Conservation (phyloP, 2,888 invertebrate genomes). For the Patella ulyssiponensis region DNA sequence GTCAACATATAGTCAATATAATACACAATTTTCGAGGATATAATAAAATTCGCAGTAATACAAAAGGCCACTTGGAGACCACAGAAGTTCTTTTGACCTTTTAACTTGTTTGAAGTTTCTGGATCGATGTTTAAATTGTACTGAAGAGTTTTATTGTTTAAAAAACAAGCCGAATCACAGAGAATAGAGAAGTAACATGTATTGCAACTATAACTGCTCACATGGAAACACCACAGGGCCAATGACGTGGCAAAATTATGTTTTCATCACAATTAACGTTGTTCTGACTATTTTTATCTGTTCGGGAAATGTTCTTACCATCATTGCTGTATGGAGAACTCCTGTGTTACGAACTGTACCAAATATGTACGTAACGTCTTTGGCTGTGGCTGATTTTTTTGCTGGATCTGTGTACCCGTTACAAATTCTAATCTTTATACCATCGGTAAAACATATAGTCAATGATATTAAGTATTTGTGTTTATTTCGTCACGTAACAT, state of each 20-base stretch:
- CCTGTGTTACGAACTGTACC: slow-evolving; percentile 18
- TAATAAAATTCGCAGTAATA: too few relatives aligned
- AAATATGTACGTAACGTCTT: slow-evolving; percentile 20
- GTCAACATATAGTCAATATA: too few relatives aligned
- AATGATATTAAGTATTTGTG: slow-evolving; percentile 17
- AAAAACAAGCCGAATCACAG: too few relatives aligned
- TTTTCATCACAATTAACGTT: slow-evolving; percentile 13
- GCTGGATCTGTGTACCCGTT: slow-evolving; percentile 16
- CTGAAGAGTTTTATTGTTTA: too few relatives aligned
- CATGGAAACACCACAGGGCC: too few relatives aligned
- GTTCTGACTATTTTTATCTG: slow-evolving; percentile 10
- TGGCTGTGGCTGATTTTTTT: slow-evolving; percentile 23
- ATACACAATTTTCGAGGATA: too few relatives aligned
- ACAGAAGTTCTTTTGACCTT: too few relatives aligned
- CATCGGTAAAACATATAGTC: neutral
- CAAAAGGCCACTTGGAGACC: too few relatives aligned
- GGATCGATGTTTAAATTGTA: too few relatives aligned
- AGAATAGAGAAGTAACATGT: too few relatives aligned
- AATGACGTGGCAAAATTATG: neutral
- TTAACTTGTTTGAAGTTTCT: too few relatives aligned
- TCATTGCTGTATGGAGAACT: slow-evolving; percentile 6
- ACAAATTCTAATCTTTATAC: slow-evolving; percentile 16
- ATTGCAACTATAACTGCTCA: too few relatives aligned
- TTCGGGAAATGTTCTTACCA: slow-evolving; percentile 22
- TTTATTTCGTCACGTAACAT: slow-evolving; percentile 5